phyloP scores from a whole-genome alignment of 2,113 vertebrate genomes.

The Fukomys damarensis region DNA sequence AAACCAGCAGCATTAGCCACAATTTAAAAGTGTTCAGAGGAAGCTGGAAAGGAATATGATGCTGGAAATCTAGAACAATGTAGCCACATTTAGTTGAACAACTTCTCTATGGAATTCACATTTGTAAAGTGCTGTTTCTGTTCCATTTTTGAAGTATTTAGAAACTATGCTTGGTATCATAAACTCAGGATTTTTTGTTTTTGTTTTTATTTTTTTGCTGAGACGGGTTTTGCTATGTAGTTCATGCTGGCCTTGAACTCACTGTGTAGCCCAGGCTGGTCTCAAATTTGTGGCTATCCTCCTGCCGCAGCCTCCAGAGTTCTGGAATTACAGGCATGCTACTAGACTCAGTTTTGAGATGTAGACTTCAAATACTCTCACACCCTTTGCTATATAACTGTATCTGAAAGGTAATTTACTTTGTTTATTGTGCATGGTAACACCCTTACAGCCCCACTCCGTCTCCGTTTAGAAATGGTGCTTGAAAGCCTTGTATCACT shows the following conservation, averaged over 20 bases:
- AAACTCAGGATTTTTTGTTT: neutral
- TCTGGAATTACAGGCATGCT: too few relatives aligned
- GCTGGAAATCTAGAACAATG: neutral
- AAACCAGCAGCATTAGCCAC: neutral
- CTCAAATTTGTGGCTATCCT: too few relatives aligned
- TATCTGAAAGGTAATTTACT: neutral
- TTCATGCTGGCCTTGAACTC: too few relatives aligned
- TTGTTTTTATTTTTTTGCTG: too few relatives aligned
- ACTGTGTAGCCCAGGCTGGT: too few relatives aligned
- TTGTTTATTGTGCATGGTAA: neutral
- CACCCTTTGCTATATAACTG: neutral
- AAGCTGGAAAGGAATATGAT: neutral
- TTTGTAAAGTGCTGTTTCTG: slow-evolving; percentile 7
- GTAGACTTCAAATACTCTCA: neutral
- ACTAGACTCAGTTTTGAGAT: neutral
- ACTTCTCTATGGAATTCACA: neutral
- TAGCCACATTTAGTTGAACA: neutral
- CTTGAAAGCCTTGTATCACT: neutral
- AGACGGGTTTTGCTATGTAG: too few relatives aligned
- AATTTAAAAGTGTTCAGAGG: neutral
- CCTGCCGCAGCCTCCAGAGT: too few relatives aligned
- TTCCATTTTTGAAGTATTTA: neutral
- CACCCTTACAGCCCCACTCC: neutral
- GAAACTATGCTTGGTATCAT: neutral
- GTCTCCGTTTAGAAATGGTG: neutral